Conservation (phyloP, 2,888 invertebrate genomes). For the Lacanobia oleracea region DNA sequence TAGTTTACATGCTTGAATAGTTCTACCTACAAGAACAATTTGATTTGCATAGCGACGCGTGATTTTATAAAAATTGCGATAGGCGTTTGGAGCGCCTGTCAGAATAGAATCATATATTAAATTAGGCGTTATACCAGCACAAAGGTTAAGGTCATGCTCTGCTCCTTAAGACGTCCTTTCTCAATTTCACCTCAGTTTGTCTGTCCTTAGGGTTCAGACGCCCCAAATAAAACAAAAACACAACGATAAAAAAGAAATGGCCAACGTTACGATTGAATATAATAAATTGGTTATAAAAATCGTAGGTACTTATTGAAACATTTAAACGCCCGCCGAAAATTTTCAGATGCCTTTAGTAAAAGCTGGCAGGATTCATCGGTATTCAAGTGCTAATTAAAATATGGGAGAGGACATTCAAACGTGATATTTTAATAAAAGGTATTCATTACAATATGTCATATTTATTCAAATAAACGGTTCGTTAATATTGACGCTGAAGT, state of each 20-base stretch:
- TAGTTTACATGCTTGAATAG: not conserved
- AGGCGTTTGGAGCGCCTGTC: not conserved
- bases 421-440: not conserved
- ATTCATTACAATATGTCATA: not conserved
- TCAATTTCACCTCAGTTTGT: constrained; percentile 41
- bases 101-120: constrained; percentile 11
- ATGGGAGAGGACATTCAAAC: constrained; percentile 14
- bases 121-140: not conserved
- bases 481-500: not conserved
- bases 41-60: not conserved
- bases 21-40: not conserved
- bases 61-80: constrained; percentile 17
- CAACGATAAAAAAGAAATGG: constrained; percentile 18
- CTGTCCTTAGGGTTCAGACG: constrained; percentile 32
- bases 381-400: constrained; percentile 3
- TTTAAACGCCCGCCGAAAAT: constrained; percentile 18
- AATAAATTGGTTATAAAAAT: constrained; percentile 27
- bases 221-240: constrained; percentile 14
- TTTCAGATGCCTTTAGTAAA: constrained; percentile 15
- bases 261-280: not conserved
- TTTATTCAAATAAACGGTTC: not conserved
- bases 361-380: not conserved
- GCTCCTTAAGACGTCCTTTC: constrained; percentile 47
- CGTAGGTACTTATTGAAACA: not conserved
- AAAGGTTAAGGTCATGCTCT: constrained; percentile 39